Percentiles rank a stretch among this genome's conserved stretches.
Conservation (phyloP, 2,113 vertebrate species). For the Elachura formosa region DNA sequence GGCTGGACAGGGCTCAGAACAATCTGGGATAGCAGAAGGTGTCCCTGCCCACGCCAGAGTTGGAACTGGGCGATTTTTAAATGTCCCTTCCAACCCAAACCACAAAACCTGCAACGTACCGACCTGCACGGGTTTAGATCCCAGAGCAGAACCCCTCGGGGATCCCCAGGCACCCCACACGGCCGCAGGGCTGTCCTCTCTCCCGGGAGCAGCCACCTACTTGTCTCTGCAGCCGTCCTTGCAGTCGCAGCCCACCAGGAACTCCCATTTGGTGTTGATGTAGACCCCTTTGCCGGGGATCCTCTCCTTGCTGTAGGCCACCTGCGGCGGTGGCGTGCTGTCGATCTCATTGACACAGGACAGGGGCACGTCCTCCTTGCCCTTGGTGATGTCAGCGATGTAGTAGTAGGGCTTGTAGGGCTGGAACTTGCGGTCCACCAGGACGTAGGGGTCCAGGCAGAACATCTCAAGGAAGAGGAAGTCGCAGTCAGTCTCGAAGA, state of each 20-base stretch:
- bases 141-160: background rate
- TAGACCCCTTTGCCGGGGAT: slow-evolving; percentile 92
- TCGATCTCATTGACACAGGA: slow-evolving; percentile 98
- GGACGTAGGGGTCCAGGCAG: slow-evolving; percentile 94
- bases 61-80: background rate
- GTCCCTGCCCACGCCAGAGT: fast-evolving
- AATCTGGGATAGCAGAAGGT: background rate
- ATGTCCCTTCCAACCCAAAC: background rate
- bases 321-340: slow-evolving; percentile 83
- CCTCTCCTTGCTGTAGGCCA: slow-evolving; percentile 94
- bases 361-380: slow-evolving; percentile 89
- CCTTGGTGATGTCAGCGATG: slow-evolving; percentile 89
- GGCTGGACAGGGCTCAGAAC: fast-evolving
- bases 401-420: slow-evolving; percentile 92
- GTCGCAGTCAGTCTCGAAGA: slow-evolving; percentile 89
- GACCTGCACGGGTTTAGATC: fast-evolving
- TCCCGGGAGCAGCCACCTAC: slow-evolving; percentile 66
- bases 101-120: fast-evolving
- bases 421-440: slow-evolving; percentile 93
- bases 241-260: slow-evolving; percentile 94
- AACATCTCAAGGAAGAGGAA: slow-evolving; percentile 98
- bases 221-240: slow-evolving; percentile 93
- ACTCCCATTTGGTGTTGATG: slow-evolving; percentile 91
- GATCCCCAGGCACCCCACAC: fast-evolving
- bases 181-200: fast-evolving